Evolutionary conservation across 1,140 invertebrate genomes (phyloP).

Genomic region (Papilio polyxenes): DNA sequence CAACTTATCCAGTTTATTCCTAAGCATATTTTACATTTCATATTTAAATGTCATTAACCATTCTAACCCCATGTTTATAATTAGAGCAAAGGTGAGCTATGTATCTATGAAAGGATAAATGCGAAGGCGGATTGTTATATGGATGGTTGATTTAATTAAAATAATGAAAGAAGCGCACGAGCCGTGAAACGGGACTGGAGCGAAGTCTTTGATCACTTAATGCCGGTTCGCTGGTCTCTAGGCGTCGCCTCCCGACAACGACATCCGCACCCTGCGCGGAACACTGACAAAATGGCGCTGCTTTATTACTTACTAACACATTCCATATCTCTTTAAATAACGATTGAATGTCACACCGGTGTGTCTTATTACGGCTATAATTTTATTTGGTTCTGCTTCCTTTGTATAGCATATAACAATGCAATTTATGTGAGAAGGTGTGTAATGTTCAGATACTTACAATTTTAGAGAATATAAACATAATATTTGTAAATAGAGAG

Average conservation of each 20-base stretch:
- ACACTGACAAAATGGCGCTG: constrained; percentile 77
- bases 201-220: constrained; percentile 74
- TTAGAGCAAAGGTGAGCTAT: background rate
- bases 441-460: too few species aligned
- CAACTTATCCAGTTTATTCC: background rate
- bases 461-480: too few species aligned
- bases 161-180: constrained; percentile 67
- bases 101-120: constrained; percentile 8
- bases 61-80: background rate
- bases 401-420: background rate
- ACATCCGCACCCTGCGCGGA: constrained; percentile 57
- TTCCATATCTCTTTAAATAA: constrained; percentile 76
- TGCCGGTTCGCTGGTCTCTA: constrained; percentile 67
- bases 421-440: background rate
- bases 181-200: constrained; percentile 72
- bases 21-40: background rate
- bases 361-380: background rate
- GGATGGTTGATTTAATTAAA: constrained; percentile 37
- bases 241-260: constrained; percentile 71
- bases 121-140: constrained; percentile 35
- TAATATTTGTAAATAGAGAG: too few species aligned
- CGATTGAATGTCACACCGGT: constrained; percentile 40
- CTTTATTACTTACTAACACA: constrained; percentile 80
- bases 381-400: background rate
- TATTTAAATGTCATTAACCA: background rate